These are phyloP conservation scores for Drosophila prostipennis DNA, from an alignment of 2,888 invertebrate species.

Conservation along the genomic window DNA sequence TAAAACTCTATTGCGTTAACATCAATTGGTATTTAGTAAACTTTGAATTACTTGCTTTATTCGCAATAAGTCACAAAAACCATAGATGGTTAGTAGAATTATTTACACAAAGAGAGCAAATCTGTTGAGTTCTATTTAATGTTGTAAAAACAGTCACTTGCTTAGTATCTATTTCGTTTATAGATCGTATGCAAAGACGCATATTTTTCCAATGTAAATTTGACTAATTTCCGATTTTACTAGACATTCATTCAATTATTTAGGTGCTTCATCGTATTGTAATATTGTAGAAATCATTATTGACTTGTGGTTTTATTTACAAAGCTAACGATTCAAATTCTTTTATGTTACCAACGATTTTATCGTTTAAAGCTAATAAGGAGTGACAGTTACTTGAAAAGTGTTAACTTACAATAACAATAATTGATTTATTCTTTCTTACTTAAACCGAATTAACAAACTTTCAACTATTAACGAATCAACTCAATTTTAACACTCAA, in stretches of 20 bases:
- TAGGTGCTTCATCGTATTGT: background rate
- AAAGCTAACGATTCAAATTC: background rate
- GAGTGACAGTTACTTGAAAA: background rate
- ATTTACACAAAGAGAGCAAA: conserved; percentile 15
- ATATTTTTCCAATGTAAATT: conserved; percentile 7
- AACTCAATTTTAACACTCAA: conserved; percentile 24
- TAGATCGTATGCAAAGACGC: conserved; percentile 1
- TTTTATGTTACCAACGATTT: conserved; percentile 10
- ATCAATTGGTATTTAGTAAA: background rate
- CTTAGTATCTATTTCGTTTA: background rate
- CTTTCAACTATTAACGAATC: conserved; percentile 2
- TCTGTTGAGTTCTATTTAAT: background rate
- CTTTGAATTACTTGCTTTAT: background rate
- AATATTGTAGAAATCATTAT: background rate
- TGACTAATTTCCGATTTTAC: background rate
- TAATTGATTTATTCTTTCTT: background rate
- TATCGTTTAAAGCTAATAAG: conserved; percentile 16
- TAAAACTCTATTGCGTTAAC: background rate
- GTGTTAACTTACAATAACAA: background rate
- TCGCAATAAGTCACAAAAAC: background rate
- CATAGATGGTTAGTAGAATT: background rate
- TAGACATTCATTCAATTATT: background rate
- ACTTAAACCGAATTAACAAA: conserved; percentile 6
- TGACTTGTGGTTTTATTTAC: background rate
- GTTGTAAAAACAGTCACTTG: conserved; percentile 22